These are phyloP conservation scores for Agonopterix arenella DNA, from an alignment of 2,888 invertebrate species.

Conservation along the genomic window DNA sequence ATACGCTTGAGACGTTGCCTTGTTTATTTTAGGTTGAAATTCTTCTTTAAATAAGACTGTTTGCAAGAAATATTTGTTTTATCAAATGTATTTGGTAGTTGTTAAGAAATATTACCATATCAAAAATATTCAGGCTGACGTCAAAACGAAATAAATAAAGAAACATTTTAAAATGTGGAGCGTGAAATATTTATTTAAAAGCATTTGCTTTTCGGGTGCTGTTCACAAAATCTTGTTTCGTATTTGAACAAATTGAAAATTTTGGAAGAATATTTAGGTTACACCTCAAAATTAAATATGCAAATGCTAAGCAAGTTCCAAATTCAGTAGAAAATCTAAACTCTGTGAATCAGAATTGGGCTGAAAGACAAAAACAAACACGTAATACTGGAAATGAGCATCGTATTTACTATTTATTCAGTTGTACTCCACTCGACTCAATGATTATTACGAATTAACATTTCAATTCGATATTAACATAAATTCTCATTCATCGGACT, in stretches of 20 bases:
- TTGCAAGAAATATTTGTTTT: background rate
- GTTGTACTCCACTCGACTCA: conserved; percentile 36
- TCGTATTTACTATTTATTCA: conserved; percentile 40
- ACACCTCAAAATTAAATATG: no score
- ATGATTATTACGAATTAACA: conserved; percentile 64
- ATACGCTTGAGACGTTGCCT: background rate
- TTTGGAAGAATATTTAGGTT: no score
- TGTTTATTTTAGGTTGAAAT: no score
- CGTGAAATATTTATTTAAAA: no score
- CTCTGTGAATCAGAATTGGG: conserved; percentile 7
- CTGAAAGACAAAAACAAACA: conserved; percentile 24
- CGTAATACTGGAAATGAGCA: conserved; percentile 48
- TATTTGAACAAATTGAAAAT: no score
- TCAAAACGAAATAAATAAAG: background rate
- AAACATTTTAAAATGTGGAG: no score
- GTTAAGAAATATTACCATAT: background rate
- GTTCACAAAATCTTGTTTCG: no score
- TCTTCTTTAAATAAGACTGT: background rate
- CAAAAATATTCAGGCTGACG: background rate
- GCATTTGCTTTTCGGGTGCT: no score
- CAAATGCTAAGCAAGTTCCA: background rate
- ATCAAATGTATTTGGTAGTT: background rate
- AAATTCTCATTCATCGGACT: conserved; percentile 55
- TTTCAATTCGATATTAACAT: conserved; percentile 66
- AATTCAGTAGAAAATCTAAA: background rate